Conservation (phyloP, 2,113 vertebrate species). For the Atlantisia rogersi region DNA sequence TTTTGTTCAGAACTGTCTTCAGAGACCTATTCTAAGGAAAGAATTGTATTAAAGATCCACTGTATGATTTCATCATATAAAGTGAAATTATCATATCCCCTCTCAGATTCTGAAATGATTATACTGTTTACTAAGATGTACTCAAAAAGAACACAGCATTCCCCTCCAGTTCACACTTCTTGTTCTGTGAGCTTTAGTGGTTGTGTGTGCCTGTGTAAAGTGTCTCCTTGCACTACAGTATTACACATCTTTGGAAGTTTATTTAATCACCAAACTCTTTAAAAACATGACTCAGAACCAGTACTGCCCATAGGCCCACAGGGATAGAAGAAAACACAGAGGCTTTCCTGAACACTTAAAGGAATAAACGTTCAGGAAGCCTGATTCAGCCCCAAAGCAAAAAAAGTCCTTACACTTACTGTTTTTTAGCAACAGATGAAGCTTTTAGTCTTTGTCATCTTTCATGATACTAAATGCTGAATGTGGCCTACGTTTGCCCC, state of each 20-base stretch:
- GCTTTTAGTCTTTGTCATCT: background rate
- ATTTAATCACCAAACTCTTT: background rate
- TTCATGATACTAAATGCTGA: background rate
- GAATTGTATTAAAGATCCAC: background rate
- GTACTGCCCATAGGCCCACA: background rate
- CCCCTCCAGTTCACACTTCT: background rate
- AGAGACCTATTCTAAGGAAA: background rate
- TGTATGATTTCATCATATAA: background rate
- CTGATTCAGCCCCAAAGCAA: background rate
- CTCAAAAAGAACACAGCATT: background rate
- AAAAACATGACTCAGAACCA: background rate
- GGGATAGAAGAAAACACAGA: background rate
- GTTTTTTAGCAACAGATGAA: background rate
- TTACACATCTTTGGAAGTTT: background rate
- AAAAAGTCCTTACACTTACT: background rate
- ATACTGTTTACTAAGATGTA: background rate
- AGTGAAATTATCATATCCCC: background rate
- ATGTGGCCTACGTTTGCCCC: background rate
- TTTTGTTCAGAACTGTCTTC: background rate
- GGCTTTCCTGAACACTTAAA: background rate
- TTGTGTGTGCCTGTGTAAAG: no score
- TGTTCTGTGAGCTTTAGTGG: background rate
- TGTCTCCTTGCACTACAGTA: background rate
- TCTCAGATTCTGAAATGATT: background rate
- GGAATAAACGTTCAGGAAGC: background rate